These are phyloP conservation scores for Diacarnus erythraeanus DNA, from an alignment of 37 sponge, comb jelly and placozoan genomes.

Conservation along the genomic window DNA sequence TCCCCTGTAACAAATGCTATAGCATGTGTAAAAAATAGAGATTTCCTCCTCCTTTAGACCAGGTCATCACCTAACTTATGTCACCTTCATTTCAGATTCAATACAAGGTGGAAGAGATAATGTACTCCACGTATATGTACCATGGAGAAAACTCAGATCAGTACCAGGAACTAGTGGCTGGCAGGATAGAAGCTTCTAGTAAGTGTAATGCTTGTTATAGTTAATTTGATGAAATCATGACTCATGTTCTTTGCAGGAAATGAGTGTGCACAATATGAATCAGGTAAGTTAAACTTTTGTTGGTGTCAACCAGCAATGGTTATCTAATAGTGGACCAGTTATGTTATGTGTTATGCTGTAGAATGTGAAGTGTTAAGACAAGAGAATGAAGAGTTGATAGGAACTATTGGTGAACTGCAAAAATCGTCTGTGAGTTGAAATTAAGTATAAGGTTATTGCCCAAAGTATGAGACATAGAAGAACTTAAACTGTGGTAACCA, in stretches of 20 bases:
- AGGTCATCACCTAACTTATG: too few species aligned
- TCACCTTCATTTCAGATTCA: neutral
- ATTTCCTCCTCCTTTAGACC: too few species aligned
- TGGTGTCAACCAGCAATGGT: too few species aligned
- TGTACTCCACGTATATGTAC: constrained; percentile 20
- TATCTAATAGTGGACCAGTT: too few species aligned
- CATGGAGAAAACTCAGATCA: constrained; percentile 28
- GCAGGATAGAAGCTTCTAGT: constrained; percentile 1
- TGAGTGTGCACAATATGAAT: neutral
- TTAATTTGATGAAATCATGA: too few species aligned
- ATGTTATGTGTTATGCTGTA: too few species aligned
- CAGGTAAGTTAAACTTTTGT: neutral
- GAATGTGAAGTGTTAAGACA: neutral
- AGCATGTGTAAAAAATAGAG: too few species aligned
- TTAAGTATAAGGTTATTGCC: too few species aligned
- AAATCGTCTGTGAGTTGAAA: constrained; percentile 37
- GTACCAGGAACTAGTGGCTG: constrained; percentile 18
- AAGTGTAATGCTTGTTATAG: neutral
- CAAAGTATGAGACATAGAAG: too few species aligned
- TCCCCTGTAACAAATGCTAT: too few species aligned
- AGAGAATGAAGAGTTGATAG: constrained; percentile 1
- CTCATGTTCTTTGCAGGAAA: neutral
- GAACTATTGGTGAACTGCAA: constrained; percentile 23
- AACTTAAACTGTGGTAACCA: too few species aligned
- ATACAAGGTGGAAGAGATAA: constrained; percentile 8